These are phyloP conservation scores for Callospermophilus lateralis DNA, from an alignment of 2,113 vertebrate species.

Conservation along the genomic window DNA sequence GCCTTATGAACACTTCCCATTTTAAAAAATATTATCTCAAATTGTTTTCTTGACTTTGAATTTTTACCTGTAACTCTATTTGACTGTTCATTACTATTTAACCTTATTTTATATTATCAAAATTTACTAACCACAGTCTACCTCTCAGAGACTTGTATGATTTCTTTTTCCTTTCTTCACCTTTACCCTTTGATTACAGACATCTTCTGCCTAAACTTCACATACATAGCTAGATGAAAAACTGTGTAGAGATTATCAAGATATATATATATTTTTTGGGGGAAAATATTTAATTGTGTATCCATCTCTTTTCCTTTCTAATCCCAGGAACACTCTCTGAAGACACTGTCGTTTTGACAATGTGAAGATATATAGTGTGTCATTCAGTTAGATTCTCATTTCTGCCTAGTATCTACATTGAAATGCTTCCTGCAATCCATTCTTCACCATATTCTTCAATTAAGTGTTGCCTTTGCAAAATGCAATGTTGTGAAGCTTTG, in stretches of 20 bases:
- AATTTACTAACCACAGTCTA: background rate
- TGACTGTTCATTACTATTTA: background rate
- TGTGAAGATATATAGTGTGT: fast-evolving
- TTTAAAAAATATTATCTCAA: background rate
- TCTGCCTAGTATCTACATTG: background rate
- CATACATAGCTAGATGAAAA: background rate
- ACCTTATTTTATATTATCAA: background rate
- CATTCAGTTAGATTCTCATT: background rate
- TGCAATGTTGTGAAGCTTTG: background rate
- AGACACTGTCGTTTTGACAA: background rate
- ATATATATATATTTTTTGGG: background rate
- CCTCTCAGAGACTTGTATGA: background rate
- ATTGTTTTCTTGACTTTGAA: background rate
- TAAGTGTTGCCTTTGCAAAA: background rate
- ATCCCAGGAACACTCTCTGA: background rate
- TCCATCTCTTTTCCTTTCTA: background rate
- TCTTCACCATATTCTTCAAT: background rate
- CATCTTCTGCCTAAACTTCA: background rate
- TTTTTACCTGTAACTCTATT: background rate
- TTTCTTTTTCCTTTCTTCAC: background rate
- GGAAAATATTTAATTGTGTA: background rate
- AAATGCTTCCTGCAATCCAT: background rate
- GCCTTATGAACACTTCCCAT: background rate
- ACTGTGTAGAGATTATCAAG: background rate
- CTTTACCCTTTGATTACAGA: background rate